Evolutionary conservation across 2,888 invertebrate species (phyloP).

Genomic region (Nomada lathburiana): DNA sequence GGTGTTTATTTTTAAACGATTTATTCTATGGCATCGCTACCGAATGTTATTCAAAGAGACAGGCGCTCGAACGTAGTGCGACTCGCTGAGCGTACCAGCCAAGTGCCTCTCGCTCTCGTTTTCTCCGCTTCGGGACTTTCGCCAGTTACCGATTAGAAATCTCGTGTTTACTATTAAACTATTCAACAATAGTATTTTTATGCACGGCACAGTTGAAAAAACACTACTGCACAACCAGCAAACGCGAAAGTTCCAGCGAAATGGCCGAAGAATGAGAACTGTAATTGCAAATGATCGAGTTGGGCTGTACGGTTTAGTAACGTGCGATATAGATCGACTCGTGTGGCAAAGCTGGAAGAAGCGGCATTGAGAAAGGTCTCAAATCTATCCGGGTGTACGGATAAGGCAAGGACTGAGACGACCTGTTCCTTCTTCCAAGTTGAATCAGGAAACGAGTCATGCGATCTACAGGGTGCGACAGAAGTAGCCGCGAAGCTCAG

Average conservation of each 20-base stretch:
- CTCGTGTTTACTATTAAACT: constrained; percentile 56
- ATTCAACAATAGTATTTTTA: not conserved
- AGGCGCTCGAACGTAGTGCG: constrained; percentile 11
- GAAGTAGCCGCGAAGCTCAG: not conserved
- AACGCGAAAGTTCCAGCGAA: not conserved
- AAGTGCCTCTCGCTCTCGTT: constrained; percentile 55
- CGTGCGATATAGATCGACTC: constrained; percentile 2
- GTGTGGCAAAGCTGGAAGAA: constrained; percentile 13
- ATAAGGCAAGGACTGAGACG: constrained; percentile 72
- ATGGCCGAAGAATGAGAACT: not conserved
- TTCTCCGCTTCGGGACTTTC: constrained; percentile 68
- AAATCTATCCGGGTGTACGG: constrained; percentile 72
- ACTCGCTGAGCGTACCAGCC: constrained; percentile 17
- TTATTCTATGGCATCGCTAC: constrained; percentile 28
- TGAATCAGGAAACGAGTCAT: constrained; percentile 68
- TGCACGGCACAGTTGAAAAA: not conserved
- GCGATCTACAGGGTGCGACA: constrained; percentile 15
- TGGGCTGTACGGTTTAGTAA: not conserved
- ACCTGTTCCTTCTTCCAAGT: constrained; percentile 58
- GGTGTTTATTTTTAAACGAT: constrained; percentile 1
- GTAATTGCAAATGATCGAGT: not conserved
- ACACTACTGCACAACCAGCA: not conserved
- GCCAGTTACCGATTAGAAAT: constrained; percentile 70
- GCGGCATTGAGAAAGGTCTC: constrained; percentile 76
- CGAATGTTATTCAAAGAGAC: constrained; percentile 31